phyloP scores from a whole-genome alignment of 2,888 invertebrate genomes.

The Eretmocerus hayati region DNA sequence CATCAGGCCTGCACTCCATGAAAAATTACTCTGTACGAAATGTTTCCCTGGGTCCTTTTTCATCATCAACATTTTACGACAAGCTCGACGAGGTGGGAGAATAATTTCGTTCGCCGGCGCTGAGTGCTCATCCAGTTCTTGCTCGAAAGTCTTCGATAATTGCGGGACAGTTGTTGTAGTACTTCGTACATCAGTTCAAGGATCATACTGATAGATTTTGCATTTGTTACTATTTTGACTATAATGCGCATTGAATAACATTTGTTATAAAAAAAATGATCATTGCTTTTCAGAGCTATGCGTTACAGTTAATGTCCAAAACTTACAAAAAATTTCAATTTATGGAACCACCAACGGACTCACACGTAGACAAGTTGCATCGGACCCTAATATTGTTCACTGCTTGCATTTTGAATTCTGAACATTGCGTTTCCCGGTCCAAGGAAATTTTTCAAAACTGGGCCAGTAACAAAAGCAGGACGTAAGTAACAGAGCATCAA shows the following conservation, averaged over 20 bases:
- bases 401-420: constrained; percentile 28
- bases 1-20: no score
- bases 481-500: constrained; percentile 19
- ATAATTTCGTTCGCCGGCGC: no score
- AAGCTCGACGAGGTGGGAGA: no score
- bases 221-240: not conserved
- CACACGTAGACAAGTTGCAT: constrained; percentile 25
- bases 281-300: constrained; percentile 14
- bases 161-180: no score
- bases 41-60: no score
- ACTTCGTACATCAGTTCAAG: no score
- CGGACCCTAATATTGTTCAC: constrained; percentile 29
- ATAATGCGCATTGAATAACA: constrained; percentile 2
- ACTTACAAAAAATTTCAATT: constrained; percentile 30
- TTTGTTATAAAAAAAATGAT: no score
- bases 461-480: constrained; percentile 22
- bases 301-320: constrained; percentile 7
- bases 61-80: no score
- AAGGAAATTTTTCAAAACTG: constrained; percentile 29
- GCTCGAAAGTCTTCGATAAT: no score
- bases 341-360: constrained; percentile 21
- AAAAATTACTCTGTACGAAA: no score
- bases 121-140: no score
- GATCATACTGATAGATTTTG: no score
- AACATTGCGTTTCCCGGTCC: constrained; percentile 27